These are phyloP conservation scores for Siniperca undulata DNA, from an alignment of 2,797 vertebrate genomes.

Conservation along the genomic window DNA sequence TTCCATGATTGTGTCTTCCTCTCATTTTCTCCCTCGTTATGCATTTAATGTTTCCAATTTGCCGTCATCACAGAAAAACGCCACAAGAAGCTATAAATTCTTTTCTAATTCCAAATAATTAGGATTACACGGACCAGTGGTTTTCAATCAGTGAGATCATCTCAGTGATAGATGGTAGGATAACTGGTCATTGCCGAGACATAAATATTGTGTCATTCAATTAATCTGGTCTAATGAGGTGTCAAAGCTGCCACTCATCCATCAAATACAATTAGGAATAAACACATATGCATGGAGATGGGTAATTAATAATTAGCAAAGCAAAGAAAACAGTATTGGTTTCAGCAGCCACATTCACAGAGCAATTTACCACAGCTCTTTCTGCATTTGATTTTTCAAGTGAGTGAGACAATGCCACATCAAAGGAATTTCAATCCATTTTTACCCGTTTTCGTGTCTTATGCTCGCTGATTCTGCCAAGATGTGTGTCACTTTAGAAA, in stretches of 20 bases:
- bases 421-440: constrained; percentile 74
- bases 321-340: constrained; percentile 86
- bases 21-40: constrained; percentile 85
- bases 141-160: constrained; percentile 99
- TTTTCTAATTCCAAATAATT: constrained; percentile 99
- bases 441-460: constrained; percentile 32
- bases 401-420: constrained; percentile 75
- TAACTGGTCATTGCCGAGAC: constrained; percentile 94
- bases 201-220: constrained; percentile 99
- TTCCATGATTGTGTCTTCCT: constrained; percentile 81
- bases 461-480: constrained; percentile 43
- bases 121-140: constrained; percentile 97
- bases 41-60: constrained; percentile 87
- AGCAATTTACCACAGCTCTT: constrained; percentile 77
- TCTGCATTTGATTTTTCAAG: constrained; percentile 63
- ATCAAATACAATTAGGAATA: constrained; percentile 98
- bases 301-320: constrained; percentile 88
- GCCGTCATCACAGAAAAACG: constrained; percentile 83
- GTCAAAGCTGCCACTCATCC: constrained; percentile 98
- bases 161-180: constrained; percentile 95
- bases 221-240: constrained; percentile 96
- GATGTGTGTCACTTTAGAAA: constrained; percentile 50
- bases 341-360: constrained; percentile 77
- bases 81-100: constrained; percentile 91
- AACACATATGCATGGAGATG: constrained; percentile 88